Percentiles rank a stretch among this genome's conserved stretches.
These are phyloP conservation scores for Drosophila pseudoananassae DNA, from an alignment of 1,140 invertebrate species.

Conservation along the genomic window DNA sequence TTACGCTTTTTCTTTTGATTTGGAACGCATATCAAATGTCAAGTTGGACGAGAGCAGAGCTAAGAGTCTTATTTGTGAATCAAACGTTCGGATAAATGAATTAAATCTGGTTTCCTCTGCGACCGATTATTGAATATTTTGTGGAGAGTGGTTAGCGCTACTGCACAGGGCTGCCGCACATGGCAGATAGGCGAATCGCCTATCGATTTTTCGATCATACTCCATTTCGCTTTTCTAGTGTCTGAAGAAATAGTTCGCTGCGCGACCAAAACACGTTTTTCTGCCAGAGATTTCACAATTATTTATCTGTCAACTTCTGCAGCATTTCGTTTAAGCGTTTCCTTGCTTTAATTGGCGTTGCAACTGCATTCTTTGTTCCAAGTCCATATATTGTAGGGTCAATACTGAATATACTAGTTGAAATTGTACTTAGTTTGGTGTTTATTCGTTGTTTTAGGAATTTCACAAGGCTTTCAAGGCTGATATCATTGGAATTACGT, in stretches of 20 bases:
- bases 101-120: not conserved
- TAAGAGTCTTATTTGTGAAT: constrained; percentile 21
- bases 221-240: constrained; percentile 18
- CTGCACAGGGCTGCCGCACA: constrained; percentile 10
- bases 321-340: not conserved
- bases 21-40: constrained; percentile 6
- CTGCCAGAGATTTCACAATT: constrained; percentile 9
- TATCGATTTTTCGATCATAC: constrained; percentile 38
- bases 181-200: not conserved
- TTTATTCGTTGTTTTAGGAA: constrained; percentile 34
- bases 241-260: constrained; percentile 4
- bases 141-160: constrained; percentile 24
- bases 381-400: constrained; percentile 32
- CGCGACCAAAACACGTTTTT: constrained; percentile 38
- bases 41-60: not conserved
- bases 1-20: constrained; percentile 10
- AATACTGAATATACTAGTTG: not conserved
- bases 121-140: not conserved
- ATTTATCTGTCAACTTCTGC: not conserved
- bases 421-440: constrained; percentile 20
- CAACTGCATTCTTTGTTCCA: constrained; percentile 7
- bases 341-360: not conserved
- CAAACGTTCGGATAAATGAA: constrained; percentile 5
- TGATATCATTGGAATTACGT: constrained; percentile 38
- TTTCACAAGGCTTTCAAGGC: constrained; percentile 10